Evolutionary conservation across 2,113 vertebrate genomes (phyloP).

Genomic region (Mustela lutreola): DNA sequence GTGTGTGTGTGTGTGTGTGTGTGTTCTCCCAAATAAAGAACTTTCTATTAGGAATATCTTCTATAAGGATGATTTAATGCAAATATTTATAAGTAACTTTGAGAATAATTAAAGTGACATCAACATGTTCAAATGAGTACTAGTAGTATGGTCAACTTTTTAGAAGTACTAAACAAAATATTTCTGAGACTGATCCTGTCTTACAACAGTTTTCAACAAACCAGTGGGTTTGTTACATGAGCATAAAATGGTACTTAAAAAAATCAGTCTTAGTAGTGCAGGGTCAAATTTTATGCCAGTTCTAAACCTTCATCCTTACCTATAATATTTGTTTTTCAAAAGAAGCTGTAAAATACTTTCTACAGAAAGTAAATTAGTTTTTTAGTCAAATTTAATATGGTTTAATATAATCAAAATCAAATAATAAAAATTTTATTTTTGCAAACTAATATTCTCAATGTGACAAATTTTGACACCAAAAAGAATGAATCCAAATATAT

Average conservation of each 20-base stretch:
- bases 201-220: not conserved
- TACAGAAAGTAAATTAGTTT: not conserved
- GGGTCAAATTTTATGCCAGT: not conserved
- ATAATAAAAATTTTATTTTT: not conserved
- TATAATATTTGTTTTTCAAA: not conserved
- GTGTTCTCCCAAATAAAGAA: not conserved
- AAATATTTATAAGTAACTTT: not conserved
- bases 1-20: not conserved
- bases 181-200: not conserved
- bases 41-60: not conserved
- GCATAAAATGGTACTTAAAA: not conserved
- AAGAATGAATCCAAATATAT: not conserved
- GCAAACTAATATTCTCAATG: not conserved
- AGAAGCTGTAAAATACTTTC: not conserved
- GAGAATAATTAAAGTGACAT: not conserved
- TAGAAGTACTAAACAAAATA: not conserved
- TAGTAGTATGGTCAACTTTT: not conserved
- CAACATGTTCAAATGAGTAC: not conserved
- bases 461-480: not conserved
- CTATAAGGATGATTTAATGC: not conserved
- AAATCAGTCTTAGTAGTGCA: not conserved
- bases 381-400: not conserved
- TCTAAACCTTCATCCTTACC: not conserved
- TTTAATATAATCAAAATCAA: not conserved
- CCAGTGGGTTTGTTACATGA: not conserved